A percentile compares a stretch with the other conserved stretches of the same genome.
phyloP scores from a whole-genome alignment of 2,888 invertebrate genomes.

The Macrosiphum euphorbiae region DNA sequence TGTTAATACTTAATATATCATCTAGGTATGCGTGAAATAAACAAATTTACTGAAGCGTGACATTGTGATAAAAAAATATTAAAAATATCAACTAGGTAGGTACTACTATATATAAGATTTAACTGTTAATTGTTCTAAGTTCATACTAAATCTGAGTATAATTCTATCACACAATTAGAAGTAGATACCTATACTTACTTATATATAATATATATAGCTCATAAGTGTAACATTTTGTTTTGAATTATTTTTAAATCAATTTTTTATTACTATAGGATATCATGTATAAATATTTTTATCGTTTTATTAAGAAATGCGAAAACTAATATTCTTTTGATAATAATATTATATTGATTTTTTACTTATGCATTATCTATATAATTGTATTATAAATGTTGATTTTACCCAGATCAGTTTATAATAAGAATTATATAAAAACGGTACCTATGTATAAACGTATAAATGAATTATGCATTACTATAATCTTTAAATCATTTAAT shows the following conservation, averaged over 20 bases:
- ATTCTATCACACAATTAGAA: background rate
- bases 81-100: background rate
- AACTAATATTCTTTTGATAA: too few relatives aligned
- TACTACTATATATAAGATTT: background rate
- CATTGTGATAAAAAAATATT: background rate
- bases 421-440: background rate
- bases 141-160: background rate
- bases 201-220: too few relatives aligned
- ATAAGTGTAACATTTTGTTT: too few relatives aligned
- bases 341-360: too few relatives aligned
- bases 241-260: too few relatives aligned
- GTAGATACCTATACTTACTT: too few relatives aligned
- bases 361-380: too few relatives aligned
- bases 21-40: slow-evolving; percentile 33
- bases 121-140: background rate
- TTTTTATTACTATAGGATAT: too few relatives aligned
- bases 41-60: background rate
- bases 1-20: slow-evolving; percentile 65
- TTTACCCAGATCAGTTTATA: background rate
- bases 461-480: background rate
- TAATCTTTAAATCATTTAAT: background rate
- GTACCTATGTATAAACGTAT: background rate
- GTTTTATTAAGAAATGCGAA: too few relatives aligned
- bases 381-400: background rate
- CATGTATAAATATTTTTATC: too few relatives aligned